Evolutionary conservation across 2,888 invertebrate species (phyloP), one percentile per base, ranked within the genome.

Genomic region (Pterostichus niger): DNA sequence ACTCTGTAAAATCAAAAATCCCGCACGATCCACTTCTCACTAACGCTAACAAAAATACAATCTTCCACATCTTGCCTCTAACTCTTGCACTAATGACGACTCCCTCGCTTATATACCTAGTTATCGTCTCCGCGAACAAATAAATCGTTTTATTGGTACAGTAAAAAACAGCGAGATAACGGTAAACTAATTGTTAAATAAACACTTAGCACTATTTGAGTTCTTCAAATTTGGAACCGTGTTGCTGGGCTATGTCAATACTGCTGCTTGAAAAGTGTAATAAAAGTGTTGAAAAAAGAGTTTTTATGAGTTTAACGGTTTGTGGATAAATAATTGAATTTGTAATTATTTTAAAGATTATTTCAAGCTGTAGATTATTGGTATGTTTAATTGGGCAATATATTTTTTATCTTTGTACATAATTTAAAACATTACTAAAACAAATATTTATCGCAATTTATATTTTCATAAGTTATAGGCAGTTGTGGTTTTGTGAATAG

Each of bases 1-100:
- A 83, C 17, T 84, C 85, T 4, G 83, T 80, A 33, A 84, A 85
- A 83, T 85, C 85, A 79, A 85, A 85, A 78, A 84, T 68, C 11
- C 52, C 84, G n/a, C 84, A 71, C 9, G 44, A 76, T 31, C 49
- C 83, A 46, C 54, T 52, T 24, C 17, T 40, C 3, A 83, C 15
- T 24, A 79, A 6, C 33, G 44, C 77, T n/a, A 79, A 56, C 17
- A 82, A 52, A 52, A 75, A 73, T 71, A 83, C 4, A 11, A 77
- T 33, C 24, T 52, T 59, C 77, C 61, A 83, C 83, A 83, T 83
- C 35, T 59, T 82, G 13, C 6, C 54, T n/a, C n/a, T 17, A 64
- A 49, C 11, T 73, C 80, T 10, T 33, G 54, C 17, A 17, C 77
- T 59, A 35, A 44, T 13, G 64, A 10, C 31, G 17, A 11, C 31